Evolutionary conservation across 2,113 vertebrate genomes (phyloP).

Genomic region (Noctilio leporinus): DNA sequence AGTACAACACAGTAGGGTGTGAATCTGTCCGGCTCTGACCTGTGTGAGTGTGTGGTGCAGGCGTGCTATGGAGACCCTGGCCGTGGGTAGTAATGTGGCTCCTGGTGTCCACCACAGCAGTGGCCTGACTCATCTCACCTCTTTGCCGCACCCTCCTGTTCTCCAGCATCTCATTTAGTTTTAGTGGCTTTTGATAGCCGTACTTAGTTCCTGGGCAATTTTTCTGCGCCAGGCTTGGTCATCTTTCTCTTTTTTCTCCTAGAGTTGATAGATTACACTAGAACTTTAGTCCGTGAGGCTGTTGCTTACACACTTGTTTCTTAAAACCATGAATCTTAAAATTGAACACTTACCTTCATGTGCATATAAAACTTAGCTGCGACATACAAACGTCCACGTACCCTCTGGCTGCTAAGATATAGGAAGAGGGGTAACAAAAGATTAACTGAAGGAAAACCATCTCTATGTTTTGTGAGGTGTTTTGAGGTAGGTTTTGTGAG

Average conservation of each 20-base stretch:
- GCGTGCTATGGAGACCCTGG: not conserved
- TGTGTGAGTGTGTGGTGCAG: rapidly evolving
- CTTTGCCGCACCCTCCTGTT: not conserved
- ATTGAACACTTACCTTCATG: not conserved
- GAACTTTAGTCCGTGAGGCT: not conserved
- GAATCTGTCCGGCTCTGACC: not conserved
- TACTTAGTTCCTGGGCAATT: not conserved
- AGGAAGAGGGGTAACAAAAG: not conserved
- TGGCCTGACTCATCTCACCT: not conserved
- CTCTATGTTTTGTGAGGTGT: not conserved
- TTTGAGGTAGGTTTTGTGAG: not conserved
- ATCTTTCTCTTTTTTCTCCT: not conserved
- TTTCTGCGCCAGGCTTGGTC: not conserved
- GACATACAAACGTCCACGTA: not conserved
- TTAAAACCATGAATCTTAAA: not conserved
- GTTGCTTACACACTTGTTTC: not conserved
- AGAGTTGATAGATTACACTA: not conserved
- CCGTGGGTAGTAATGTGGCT: not conserved
- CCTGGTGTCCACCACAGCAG: rapidly evolving
- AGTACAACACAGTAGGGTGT: not conserved
- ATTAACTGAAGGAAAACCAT: not conserved
- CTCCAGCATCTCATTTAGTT: not conserved
- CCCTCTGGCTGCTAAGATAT: not conserved
- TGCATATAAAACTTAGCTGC: not conserved
- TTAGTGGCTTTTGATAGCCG: not conserved